phyloP scores from a whole-genome alignment of 2,888 invertebrate genomes.

The Ernsta delagoae region DNA sequence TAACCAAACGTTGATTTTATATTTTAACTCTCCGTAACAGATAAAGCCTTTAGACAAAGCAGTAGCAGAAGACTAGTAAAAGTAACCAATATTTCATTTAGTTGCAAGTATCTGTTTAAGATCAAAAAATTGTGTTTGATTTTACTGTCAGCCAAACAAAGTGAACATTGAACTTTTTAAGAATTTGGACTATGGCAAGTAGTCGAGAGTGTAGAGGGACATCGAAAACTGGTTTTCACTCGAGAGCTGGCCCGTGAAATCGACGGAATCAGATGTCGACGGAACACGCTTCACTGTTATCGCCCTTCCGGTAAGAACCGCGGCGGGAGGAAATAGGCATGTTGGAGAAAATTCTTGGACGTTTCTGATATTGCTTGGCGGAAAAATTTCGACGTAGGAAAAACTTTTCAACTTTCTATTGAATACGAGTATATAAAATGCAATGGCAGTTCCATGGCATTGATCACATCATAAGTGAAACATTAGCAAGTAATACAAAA shows the following conservation, averaged over 20 bases:
- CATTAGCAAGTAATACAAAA: too few species aligned
- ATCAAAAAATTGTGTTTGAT: background rate
- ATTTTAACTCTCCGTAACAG: too few species aligned
- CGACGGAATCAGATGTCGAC: slow-evolving; percentile 32
- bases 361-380: slow-evolving; percentile 5
- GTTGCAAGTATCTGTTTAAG: too few species aligned
- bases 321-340: slow-evolving; percentile 22
- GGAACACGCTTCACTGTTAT: slow-evolving; percentile 30
- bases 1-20: too few species aligned
- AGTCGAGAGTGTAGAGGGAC: slow-evolving; percentile 2
- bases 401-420: background rate
- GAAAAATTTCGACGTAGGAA: background rate
- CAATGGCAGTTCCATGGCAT: too few species aligned
- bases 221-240: slow-evolving; percentile 24
- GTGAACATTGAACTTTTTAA: background rate
- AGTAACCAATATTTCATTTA: too few species aligned
- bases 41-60: too few species aligned
- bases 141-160: background rate
- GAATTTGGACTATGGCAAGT: slow-evolving; percentile 10
- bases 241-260: slow-evolving; percentile 30
- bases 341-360: slow-evolving; percentile 22
- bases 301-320: slow-evolving; percentile 30
- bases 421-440: too few species aligned
- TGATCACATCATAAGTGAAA: background rate
- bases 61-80: too few species aligned